Percentiles rank a stretch among this genome's conserved stretches.
These are phyloP conservation scores for Alethe castanea DNA, from an alignment of 2,113 vertebrate species.

Conservation along the genomic window DNA sequence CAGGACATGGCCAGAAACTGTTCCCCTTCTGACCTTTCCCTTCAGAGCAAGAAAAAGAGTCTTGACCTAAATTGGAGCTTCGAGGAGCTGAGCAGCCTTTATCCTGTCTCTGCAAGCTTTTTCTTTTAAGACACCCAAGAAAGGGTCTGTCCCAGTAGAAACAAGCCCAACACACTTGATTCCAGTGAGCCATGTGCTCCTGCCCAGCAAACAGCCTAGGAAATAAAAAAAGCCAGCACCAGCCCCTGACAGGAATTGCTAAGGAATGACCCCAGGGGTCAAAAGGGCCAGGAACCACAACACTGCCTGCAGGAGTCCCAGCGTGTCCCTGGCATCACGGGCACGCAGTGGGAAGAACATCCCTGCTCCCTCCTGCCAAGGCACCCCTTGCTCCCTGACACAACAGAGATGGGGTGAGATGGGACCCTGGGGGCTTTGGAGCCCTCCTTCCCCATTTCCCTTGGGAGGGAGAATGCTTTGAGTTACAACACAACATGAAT, in stretches of 20 bases:
- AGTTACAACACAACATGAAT: neutral
- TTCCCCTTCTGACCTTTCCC: neutral
- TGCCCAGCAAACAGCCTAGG: neutral
- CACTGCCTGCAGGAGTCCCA: neutral
- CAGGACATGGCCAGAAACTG: neutral
- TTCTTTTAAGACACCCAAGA: neutral
- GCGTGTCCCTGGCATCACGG: neutral
- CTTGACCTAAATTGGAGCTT: neutral
- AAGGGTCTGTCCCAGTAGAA: neutral
- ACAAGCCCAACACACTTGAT: neutral
- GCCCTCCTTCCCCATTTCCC: neutral
- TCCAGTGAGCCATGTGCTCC: neutral
- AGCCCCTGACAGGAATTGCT: neutral
- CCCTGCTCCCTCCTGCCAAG: neutral
- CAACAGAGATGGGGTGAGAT: rapidly evolving
- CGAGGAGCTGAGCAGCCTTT: neutral
- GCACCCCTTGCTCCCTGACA: neutral
- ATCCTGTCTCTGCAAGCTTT: neutral
- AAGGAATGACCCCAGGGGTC: neutral
- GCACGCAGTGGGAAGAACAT: neutral
- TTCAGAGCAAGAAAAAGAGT: neutral
- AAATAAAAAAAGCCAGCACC: neutral
- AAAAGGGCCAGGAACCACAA: neutral
- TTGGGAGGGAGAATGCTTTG: neutral
- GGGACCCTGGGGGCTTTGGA: neutral